These are phyloP conservation scores for Oxyruncus cristatus DNA, from an alignment of 2,113 vertebrate species.

Conservation along the genomic window DNA sequence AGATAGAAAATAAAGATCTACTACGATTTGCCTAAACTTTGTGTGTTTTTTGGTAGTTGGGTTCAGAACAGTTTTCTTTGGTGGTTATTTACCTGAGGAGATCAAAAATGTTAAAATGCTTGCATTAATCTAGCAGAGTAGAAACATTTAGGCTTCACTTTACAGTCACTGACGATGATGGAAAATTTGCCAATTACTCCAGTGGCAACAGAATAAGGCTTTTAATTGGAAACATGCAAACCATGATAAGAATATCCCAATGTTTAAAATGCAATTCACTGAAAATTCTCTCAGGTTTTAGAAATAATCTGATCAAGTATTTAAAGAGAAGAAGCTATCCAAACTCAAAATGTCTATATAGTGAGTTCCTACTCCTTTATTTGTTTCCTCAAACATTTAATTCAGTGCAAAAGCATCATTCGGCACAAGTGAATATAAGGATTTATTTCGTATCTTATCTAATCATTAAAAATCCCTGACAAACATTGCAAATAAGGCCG, in stretches of 20 bases:
- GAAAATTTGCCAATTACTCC: neutral
- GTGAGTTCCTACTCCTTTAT: neutral
- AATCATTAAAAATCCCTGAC: constrained; percentile 12
- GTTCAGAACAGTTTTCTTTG: neutral
- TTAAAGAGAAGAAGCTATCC: neutral
- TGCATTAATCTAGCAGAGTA: neutral
- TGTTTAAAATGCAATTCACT: neutral
- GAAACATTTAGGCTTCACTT: neutral
- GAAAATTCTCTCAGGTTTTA: neutral
- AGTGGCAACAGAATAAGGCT: neutral
- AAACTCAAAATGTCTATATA: constrained; percentile 31
- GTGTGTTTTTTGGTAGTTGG: neutral
- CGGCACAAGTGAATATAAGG: neutral
- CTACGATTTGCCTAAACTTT: neutral
- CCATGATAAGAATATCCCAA: neutral
- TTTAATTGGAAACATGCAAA: neutral
- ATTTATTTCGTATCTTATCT: neutral
- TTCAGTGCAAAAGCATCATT: constrained; percentile 24
- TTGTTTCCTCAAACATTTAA: constrained; percentile 20
- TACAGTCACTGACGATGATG: neutral
- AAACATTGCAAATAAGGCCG: neutral
- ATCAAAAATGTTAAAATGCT: neutral
- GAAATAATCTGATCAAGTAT: constrained; percentile 20
- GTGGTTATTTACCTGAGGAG: neutral
- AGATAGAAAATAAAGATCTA: neutral